These are phyloP conservation scores for Meloidogyne exigua DNA, from an alignment of 1,140 invertebrate species.

Conservation along the genomic window DNA sequence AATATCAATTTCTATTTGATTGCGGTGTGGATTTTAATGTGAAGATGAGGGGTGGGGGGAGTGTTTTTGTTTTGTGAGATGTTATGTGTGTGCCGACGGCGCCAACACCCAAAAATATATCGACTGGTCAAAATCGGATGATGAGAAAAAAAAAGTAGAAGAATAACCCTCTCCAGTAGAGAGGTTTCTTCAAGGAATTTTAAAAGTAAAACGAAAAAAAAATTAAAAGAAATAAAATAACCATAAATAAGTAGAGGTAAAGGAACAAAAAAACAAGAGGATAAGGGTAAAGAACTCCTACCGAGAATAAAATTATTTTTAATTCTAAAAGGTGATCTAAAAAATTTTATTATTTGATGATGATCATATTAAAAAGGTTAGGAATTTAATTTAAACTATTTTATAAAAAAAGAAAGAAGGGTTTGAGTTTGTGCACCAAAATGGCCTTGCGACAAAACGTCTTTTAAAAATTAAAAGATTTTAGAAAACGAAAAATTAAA, in stretches of 20 bases:
- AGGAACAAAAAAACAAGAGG: no score
- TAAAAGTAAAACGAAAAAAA: not conserved
- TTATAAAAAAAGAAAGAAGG: no score
- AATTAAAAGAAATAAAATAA: not conserved
- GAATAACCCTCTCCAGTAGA: no score
- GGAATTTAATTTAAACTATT: no score
- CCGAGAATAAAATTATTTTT: not conserved
- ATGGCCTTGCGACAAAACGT: no score
- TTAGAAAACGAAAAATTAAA: no score
- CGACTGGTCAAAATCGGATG: slow-evolving; percentile 3
- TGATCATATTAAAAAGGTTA: no score
- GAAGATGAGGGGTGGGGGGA: not conserved
- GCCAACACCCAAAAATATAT: not conserved
- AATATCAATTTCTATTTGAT: not conserved
- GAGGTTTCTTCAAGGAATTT: not conserved
- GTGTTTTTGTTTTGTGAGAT: no score
- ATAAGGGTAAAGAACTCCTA: not conserved
- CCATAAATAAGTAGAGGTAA: not conserved
- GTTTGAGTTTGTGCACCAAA: no score
- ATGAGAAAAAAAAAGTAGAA: not conserved
- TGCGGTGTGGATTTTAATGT: not conserved
- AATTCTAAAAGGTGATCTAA: no score
- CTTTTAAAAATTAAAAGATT: no score
- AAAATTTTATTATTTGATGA: no score
- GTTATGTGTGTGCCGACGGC: not conserved